phyloP scores from a whole-genome alignment of 2,888 invertebrate species.

The Hirtodrosophila duncani region DNA sequence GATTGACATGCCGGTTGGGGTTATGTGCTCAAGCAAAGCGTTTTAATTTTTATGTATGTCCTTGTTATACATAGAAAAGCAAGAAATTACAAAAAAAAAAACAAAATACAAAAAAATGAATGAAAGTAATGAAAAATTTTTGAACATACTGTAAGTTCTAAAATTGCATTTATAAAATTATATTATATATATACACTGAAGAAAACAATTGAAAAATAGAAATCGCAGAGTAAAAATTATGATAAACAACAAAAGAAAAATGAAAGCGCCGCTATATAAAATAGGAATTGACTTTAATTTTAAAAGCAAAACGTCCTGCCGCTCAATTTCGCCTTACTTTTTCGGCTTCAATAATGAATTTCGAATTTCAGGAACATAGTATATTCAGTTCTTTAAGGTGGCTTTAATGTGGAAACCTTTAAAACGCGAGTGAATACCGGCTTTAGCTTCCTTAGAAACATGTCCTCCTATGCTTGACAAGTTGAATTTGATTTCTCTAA shows the following conservation, averaged over 20 bases:
- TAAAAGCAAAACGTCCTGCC: constrained; percentile 27
- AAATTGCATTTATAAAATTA: constrained; percentile 69
- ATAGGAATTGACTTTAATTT: constrained; percentile 68
- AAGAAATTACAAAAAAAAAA: constrained; percentile 8
- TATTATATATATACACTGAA: constrained; percentile 36
- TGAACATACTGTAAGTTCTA: constrained; percentile 71
- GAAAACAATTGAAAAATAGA: constrained; percentile 30
- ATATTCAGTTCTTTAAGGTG: too few species aligned
- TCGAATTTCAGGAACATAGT: too few species aligned
- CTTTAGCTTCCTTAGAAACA: too few species aligned
- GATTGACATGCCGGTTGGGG: constrained; percentile 5
- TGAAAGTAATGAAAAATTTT: constrained; percentile 53
- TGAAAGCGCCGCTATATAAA: constrained; percentile 52
- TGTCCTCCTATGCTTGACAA: too few species aligned
- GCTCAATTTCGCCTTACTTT: too few species aligned
- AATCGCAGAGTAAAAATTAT: constrained; percentile 27
- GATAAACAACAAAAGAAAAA: constrained; percentile 29
- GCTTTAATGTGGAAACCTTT: too few species aligned
- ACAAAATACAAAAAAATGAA: constrained; percentile 14
- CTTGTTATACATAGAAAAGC: constrained; percentile 48
- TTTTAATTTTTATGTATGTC: constrained; percentile 66
- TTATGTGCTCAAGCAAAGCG: constrained; percentile 56
- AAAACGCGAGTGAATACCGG: too few species aligned
- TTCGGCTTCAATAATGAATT: too few species aligned
- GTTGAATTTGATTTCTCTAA: too few species aligned